Conservation (phyloP, 2,113 vertebrate species). For the Phaethon lepturus region DNA sequence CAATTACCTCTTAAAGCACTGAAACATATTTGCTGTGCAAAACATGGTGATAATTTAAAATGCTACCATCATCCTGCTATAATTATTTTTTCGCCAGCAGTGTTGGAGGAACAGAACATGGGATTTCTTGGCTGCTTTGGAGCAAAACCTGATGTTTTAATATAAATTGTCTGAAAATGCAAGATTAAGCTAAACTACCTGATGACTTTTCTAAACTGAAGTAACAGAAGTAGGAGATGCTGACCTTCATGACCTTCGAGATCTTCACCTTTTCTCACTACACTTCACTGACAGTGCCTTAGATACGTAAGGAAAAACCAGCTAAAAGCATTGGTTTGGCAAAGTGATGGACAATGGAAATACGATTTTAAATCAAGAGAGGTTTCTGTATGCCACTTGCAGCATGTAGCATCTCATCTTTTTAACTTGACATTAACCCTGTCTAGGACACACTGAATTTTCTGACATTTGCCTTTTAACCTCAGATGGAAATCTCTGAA, state of each 20-base stretch:
- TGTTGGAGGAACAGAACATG: accelerated
- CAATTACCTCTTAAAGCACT: conserved; percentile 9
- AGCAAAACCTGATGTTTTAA: not conserved
- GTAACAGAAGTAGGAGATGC: not conserved
- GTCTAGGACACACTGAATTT: accelerated
- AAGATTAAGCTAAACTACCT: not conserved
- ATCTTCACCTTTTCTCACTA: not conserved
- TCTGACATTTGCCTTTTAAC: not conserved
- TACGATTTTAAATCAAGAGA: not conserved
- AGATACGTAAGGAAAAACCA: not conserved
- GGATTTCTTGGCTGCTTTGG: not conserved
- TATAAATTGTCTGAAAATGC: not conserved
- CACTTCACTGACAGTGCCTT: not conserved
- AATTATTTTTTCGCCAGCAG: not conserved
- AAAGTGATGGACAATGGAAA: not conserved
- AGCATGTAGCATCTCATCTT: not conserved
- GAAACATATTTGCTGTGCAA: not conserved
- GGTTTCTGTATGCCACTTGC: accelerated
- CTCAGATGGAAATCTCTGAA: not conserved
- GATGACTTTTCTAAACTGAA: not conserved
- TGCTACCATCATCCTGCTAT: not conserved
- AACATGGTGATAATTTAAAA: conserved; percentile 20
- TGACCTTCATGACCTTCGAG: not conserved
- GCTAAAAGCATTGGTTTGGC: not conserved
- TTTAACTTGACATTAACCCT: not conserved